A percentile compares a stretch with the other conserved stretches of the same genome.
phyloP scores from a whole-genome alignment of 2,113 vertebrate species.

The Psittacula cyanocephala region DNA sequence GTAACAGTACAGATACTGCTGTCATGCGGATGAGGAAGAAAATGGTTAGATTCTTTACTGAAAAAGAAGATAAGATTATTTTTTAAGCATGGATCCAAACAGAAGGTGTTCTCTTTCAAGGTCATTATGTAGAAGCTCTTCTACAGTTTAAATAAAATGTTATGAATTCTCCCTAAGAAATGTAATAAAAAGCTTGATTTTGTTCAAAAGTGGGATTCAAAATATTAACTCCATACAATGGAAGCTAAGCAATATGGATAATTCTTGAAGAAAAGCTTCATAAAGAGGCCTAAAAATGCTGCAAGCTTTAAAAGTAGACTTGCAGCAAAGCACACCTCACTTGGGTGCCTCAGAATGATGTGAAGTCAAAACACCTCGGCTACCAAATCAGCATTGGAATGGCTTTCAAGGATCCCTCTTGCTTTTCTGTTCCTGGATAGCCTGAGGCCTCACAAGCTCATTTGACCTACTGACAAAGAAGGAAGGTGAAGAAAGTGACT shows the following conservation, averaged over 20 bases:
- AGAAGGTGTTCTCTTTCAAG: background rate
- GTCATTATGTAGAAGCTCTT: background rate
- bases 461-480: background rate
- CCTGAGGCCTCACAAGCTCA: background rate
- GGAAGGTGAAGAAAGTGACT: background rate
- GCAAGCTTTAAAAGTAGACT: background rate
- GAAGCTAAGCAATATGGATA: background rate
- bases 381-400: background rate
- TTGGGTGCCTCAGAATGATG: background rate
- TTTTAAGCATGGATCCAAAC: background rate
- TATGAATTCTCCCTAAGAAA: background rate
- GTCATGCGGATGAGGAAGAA: background rate
- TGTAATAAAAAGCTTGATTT: background rate
- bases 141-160: background rate
- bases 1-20: background rate
- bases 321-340: background rate
- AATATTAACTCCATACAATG: background rate
- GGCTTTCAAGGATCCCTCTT: background rate
- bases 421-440: background rate
- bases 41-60: background rate
- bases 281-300: background rate
- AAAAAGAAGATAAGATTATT: background rate
- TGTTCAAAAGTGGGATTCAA: background rate
- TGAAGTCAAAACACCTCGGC: background rate
- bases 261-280: background rate